Evolutionary conservation across 1,140 invertebrate species (phyloP), one percentile per base, ranked within the genome.

Genomic region (Oryctes rhinoceros): DNA sequence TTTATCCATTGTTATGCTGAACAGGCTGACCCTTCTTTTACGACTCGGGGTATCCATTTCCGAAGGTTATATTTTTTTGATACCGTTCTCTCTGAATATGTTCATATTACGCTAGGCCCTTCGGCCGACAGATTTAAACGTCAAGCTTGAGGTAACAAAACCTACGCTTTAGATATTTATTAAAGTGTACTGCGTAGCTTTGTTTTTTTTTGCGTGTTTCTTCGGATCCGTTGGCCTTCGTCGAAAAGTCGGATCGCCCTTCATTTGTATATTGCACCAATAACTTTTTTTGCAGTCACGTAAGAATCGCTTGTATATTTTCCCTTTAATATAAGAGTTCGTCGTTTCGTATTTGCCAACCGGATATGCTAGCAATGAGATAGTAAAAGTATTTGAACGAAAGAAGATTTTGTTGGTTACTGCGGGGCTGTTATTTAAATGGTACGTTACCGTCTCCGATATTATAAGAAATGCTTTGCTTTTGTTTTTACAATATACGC

Each of bases 61-160:
- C 85, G 83, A 86, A 86, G 84, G 85, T 84, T 85, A 84, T 84
- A 85, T 84, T 80, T 84, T 83, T 84, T 80, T 82, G 83, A 83
- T 82, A 83, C 80, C 78, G 82, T 82, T 81, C 83, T 81, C 83
- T 84, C 83, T 85, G 82, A 83, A 84, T 84, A 85, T 82, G 78
- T 81, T 81, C 81, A 82, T 82, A 84, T 84, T 85, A 83, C 84
- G 81, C 80, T 81, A 81, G 82, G 81, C 79, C 65, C 35, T 37
- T 37, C 65, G 65, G 18, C 20, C 65, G 67, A 30, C 77, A 79
- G 74, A 79, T 79, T 79, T 76, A 82, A 82, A 83, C 82, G 67
- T 59, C 80, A 44, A 49, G n/a, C 74, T 37, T 10, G 9, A 37
- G 20, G 18, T 71, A 71, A 71, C 65, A 71, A 71, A 71, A 71